A percentile compares a stretch with the other conserved stretches of the same genome.
Evolutionary conservation across 2,888 invertebrate genomes (phyloP).

Genomic region (Limenitis camilla): DNA sequence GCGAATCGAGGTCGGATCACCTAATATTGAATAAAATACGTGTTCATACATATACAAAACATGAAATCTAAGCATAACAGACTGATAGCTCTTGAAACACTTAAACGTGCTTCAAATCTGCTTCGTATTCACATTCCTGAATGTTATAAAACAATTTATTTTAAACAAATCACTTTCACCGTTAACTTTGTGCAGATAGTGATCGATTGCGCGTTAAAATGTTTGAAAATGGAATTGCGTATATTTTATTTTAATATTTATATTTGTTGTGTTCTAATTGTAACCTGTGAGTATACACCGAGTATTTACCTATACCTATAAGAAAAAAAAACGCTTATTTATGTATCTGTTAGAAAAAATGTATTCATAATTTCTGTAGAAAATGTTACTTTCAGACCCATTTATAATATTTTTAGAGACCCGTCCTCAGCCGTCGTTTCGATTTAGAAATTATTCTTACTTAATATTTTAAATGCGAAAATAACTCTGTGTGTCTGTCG

Average conservation of each 20-base stretch:
- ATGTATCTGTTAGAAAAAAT: no score
- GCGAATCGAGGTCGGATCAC: no score
- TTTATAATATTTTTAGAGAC: no score
- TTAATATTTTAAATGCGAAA: no score
- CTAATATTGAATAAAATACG: not conserved
- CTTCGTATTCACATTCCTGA: constrained; percentile 10
- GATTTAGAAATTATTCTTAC: no score
- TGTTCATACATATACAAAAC: not conserved
- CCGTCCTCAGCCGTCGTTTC: no score
- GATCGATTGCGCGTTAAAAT: constrained; percentile 41
- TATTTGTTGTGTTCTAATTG: constrained; percentile 44
- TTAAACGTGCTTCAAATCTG: constrained; percentile 17
- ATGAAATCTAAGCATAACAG: not conserved
- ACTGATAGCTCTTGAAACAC: constrained; percentile 1
- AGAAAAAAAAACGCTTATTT: no score
- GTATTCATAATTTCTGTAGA: no score
- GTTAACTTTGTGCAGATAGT: constrained; percentile 7
- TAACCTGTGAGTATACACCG: constrained; percentile 33
- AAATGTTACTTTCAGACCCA: no score
- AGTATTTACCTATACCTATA: constrained; percentile 5
- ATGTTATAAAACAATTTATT: constrained; percentile 3
- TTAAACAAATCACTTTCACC: constrained; percentile 7
- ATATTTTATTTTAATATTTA: constrained; percentile 41
- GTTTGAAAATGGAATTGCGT: constrained; percentile 61
- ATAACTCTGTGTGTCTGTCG: no score